Base-by-base conservation (phyloP, 2,797 vertebrate genomes). In the Argyrosomus regius region DNA sequence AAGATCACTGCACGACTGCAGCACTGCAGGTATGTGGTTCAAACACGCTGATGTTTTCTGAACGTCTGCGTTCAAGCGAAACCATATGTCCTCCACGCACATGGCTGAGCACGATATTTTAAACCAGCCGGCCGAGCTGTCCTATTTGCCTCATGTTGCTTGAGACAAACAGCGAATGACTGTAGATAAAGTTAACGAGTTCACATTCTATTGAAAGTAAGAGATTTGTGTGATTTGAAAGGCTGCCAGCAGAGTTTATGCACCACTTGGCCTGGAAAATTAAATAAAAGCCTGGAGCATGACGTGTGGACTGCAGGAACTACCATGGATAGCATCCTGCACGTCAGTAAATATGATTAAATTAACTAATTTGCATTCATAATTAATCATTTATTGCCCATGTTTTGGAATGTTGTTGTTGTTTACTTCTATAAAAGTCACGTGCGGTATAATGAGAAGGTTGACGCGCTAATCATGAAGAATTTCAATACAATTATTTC, bases 181-280 rank as follows among this genome's bases (percentile, higher is more conserved):
- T 56, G 31, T 3, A 41, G 63, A 68, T 66, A 9, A 66, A 74
- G 78, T 70, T 76, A 61, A 79, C 3, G 41, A 78, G 84, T 85
- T 91, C 79, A 63, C 12, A 28, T 61, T 35, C 81, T 48, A 62
- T 22, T 26, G 41, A 50, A 67, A 53, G 41, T 2, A 13, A 13
- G 45, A 64, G 77, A 48, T 78, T 72, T 80, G 74, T 77, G 50
- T 50, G 68, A 72, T 66, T 28, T 80, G 67, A 84, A 74, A 28
- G 6, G 59, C 50, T 46, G 72, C 67, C 49, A n/a, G 72, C 5
- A 39, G 20, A 35, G 57, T 84, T 89, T 66, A 60, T 49, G 73
- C 62, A 76, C 63, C 70, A 50, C 35, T 46, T 39, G 66, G 56
- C 58, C 49, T 28, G 41, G 66, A 72, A 43, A 78, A 65, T n/a